Percentiles rank a stretch among this genome's conserved stretches.
These are phyloP conservation scores for Ammodytes marinus DNA, from an alignment of 2,113 vertebrate genomes.

Conservation along the genomic window DNA sequence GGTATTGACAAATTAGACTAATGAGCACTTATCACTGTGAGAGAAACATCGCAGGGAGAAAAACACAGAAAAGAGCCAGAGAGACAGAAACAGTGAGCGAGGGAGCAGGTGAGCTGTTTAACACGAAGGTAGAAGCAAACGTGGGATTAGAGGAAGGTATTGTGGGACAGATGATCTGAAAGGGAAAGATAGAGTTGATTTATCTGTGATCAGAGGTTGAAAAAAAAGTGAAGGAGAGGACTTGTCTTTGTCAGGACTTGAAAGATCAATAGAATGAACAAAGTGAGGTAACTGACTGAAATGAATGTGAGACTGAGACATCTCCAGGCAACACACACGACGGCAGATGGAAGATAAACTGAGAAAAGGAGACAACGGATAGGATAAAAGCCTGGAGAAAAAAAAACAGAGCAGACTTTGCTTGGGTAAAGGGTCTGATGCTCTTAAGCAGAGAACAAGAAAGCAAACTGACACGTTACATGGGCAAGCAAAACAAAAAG, in stretches of 20 bases:
- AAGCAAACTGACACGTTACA: conserved; percentile 54
- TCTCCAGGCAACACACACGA: conserved; percentile 24
- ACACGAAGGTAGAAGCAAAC: conserved; percentile 62
- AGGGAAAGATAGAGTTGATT: conserved; percentile 47
- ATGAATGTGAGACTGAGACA: conserved; percentile 56
- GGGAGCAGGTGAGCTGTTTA: conserved; percentile 50
- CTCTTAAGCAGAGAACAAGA: conserved; percentile 40
- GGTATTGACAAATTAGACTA: conserved; percentile 39
- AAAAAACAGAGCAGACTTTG: conserved; percentile 57
- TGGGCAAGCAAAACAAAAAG: conserved; percentile 32
- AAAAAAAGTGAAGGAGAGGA: conserved; percentile 47
- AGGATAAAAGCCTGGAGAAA: conserved; percentile 50
- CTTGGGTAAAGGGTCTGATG: conserved; percentile 52
- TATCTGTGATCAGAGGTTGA: conserved; percentile 47
- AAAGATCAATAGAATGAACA: conserved; percentile 65
- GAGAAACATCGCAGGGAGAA: conserved; percentile 17
- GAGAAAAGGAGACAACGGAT: background rate
- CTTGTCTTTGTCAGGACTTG: conserved; percentile 70
- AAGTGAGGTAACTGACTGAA: conserved; percentile 59
- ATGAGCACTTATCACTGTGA: conserved; percentile 43
- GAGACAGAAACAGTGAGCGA: conserved; percentile 34
- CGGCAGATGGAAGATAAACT: conserved; percentile 46
- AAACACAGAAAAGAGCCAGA: conserved; percentile 33
- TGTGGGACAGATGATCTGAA: conserved; percentile 52
- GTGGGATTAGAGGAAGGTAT: conserved; percentile 53